Conservation (phyloP, 35 echinoderm and acorn worm genomes). For the Stichopus chloronotus region DNA sequence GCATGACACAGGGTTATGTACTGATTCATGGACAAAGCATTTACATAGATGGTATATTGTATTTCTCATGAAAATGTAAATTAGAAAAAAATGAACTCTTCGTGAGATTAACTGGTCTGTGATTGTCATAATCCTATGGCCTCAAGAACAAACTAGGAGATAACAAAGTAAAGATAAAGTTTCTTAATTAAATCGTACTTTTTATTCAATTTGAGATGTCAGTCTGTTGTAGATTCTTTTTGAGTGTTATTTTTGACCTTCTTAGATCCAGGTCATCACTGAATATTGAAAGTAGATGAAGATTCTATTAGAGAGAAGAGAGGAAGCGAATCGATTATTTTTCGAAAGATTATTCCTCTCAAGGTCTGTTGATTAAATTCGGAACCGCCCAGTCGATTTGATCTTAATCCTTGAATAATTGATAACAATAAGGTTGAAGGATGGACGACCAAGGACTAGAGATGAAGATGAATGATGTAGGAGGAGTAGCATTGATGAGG, state of each 20-base stretch:
- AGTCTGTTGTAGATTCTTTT: background rate
- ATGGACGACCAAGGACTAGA: background rate
- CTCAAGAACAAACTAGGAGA: too few species aligned
- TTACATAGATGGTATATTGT: too few species aligned
- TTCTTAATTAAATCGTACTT: too few species aligned
- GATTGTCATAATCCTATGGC: too few species aligned
- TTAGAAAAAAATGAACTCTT: too few species aligned
- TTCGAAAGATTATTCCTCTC: background rate
- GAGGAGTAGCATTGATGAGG: background rate
- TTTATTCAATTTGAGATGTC: background rate
- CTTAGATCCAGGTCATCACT: background rate
- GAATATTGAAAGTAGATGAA: background rate
- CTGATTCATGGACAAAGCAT: too few species aligned
- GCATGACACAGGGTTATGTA: too few species aligned
- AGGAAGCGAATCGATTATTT: background rate
- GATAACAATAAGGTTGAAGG: slow-evolving; percentile 45
- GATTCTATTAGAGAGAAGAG: background rate
- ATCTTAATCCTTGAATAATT: slow-evolving; percentile 35
- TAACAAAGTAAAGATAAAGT: too few species aligned
- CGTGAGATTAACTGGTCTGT: too few species aligned
- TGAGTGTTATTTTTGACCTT: background rate
- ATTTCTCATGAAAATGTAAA: too few species aligned
- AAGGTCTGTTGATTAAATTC: background rate
- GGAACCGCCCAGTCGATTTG: slow-evolving; percentile 30
- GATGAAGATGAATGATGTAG: slow-evolving; percentile 16